Evolutionary conservation across 92 coral and sea anemone species (phyloP).

Genomic region (Paragorgia papillata): DNA sequence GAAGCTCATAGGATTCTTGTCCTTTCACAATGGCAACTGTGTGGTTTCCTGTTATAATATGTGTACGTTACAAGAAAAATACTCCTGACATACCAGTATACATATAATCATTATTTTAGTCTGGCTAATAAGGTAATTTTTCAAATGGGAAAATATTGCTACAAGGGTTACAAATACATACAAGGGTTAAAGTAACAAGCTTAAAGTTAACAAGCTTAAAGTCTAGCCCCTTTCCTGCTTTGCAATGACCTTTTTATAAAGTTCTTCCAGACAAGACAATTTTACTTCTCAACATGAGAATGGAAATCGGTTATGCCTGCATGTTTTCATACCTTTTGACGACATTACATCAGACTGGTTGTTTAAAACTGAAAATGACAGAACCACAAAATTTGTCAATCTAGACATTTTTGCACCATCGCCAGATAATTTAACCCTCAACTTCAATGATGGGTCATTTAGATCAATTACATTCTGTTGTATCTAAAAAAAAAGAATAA

Average conservation of each 20-base stretch:
- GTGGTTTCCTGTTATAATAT: slow-evolving; percentile 44
- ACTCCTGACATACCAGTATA: too few species aligned
- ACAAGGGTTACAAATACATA: too few species aligned
- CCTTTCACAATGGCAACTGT: slow-evolving; percentile 51
- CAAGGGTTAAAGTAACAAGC: too few species aligned
- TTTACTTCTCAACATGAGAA: not conserved
- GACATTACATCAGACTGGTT: slow-evolving; percentile 44
- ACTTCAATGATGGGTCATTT: slow-evolving; percentile 29
- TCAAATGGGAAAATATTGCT: too few species aligned
- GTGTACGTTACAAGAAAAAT: too few species aligned
- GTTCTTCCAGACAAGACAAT: too few species aligned
- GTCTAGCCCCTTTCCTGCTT: too few species aligned
- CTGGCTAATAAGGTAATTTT: too few species aligned
- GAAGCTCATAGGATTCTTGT: slow-evolving; percentile 44
- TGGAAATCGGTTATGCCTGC: too few species aligned
- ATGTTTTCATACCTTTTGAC: slow-evolving; percentile 44
- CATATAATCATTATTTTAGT: too few species aligned
- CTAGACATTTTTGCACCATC: slow-evolving; percentile 47
- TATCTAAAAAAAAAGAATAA: slow-evolving; percentile 16
- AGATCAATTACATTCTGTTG: slow-evolving; percentile 2
- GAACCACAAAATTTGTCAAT: slow-evolving; percentile 46
- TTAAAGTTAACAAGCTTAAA: too few species aligned
- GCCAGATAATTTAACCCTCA: slow-evolving; percentile 42
- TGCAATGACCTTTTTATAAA: too few species aligned
- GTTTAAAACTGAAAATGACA: slow-evolving; percentile 43